phyloP scores from a whole-genome alignment of 1,140 invertebrate species.

The Drosophila neocordata region DNA sequence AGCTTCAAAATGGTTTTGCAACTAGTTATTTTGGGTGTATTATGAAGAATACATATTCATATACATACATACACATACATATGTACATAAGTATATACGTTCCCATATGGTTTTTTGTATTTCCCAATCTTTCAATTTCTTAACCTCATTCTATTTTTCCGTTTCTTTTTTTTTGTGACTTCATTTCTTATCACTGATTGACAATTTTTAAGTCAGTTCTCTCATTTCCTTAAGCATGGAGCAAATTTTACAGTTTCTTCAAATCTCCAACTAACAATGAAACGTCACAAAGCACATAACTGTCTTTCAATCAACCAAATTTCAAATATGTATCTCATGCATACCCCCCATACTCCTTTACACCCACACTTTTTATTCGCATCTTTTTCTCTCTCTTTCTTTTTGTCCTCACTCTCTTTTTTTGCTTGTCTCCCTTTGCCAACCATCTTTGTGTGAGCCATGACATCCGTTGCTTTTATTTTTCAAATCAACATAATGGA shows the following conservation, averaged over 20 bases:
- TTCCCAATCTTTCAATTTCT: not conserved
- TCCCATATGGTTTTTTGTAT: not conserved
- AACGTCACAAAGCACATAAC: conserved; percentile 44
- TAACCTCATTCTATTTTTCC: not conserved
- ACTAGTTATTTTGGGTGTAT: too few relatives aligned
- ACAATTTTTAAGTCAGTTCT: conserved; percentile 43
- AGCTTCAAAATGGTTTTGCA: too few relatives aligned
- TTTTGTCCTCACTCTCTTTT: not conserved
- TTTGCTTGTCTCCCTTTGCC: not conserved
- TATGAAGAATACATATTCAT: too few relatives aligned
- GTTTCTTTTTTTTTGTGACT: not conserved
- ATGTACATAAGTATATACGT: too few relatives aligned
- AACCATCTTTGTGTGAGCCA: conserved; percentile 58
- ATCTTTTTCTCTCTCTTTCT: not conserved
- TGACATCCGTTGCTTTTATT: conserved; percentile 68
- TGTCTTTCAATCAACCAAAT: conserved; percentile 78
- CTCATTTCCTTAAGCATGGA: conserved; percentile 14
- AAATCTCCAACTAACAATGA: conserved; percentile 35
- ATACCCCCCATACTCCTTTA: not conserved
- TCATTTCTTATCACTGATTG: conserved; percentile 32
- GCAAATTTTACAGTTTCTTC: conserved; percentile 20
- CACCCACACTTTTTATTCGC: not conserved
- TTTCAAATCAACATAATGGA: conserved; percentile 81
- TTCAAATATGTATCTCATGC: conserved; percentile 29
- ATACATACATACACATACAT: too few relatives aligned